These are phyloP conservation scores for Pseudopleuronectes americanus DNA, from an alignment of 2,797 vertebrate genomes.

Conservation along the genomic window DNA sequence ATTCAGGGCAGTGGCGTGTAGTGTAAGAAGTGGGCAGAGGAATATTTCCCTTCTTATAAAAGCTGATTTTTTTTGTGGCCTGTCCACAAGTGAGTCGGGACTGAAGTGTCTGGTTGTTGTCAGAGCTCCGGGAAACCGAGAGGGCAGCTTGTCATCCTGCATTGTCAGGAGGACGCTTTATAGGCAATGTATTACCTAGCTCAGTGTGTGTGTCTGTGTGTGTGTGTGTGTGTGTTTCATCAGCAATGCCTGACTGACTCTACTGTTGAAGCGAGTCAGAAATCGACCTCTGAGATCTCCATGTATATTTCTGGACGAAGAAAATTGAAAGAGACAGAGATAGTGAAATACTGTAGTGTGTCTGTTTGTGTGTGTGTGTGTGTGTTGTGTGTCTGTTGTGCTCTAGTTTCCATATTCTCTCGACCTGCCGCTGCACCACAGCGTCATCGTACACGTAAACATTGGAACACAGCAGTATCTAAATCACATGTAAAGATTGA, in stretches of 20 bases:
- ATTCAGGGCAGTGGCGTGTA: constrained; percentile 45
- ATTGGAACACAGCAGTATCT: neutral
- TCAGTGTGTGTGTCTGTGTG: constrained; percentile 22
- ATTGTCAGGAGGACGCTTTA: constrained; percentile 52
- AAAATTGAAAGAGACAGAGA: constrained; percentile 58
- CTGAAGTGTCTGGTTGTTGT: constrained; percentile 38
- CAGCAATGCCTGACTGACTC: constrained; percentile 63
- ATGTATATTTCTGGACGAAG: constrained; percentile 48
- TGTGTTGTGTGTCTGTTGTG: constrained; percentile 13
- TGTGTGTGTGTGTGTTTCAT: constrained; percentile 41
- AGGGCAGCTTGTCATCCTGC: constrained; percentile 44
- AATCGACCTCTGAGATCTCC: constrained; percentile 61
- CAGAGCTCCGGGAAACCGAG: constrained; percentile 28
- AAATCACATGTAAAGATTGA: neutral
- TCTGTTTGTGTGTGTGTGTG: constrained; percentile 8
- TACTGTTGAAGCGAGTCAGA: constrained; percentile 62
- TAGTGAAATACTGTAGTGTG: constrained; percentile 39
- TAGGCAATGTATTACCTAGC: constrained; percentile 48
- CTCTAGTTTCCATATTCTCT: neutral
- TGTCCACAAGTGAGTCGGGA: constrained; percentile 15
- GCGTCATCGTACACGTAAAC: neutral
- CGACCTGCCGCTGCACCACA: constrained; percentile 8
- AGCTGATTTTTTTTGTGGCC: constrained; percentile 24
- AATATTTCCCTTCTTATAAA: constrained; percentile 11
- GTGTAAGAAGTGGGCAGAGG: constrained; percentile 18